These are phyloP conservation scores for Protobothrops mucrosquamatus DNA, from an alignment of 2,113 vertebrate species.

Conservation along the genomic window DNA sequence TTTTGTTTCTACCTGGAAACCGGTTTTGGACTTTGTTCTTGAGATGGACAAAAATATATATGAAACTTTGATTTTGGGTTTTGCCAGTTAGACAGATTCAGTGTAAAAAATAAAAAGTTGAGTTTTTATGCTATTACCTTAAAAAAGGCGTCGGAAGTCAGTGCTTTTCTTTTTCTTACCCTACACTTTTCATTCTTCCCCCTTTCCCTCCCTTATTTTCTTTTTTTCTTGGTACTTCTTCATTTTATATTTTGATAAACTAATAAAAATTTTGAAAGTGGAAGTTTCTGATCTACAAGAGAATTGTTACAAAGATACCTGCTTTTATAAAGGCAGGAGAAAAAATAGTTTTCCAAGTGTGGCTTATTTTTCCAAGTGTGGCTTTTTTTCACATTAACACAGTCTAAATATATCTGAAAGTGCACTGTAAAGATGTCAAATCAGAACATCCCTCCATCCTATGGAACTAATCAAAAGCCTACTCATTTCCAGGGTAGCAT, in stretches of 20 bases:
- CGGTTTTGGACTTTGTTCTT: neutral
- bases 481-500: neutral
- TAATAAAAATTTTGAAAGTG: neutral
- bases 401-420: conserved; percentile 47
- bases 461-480: conserved; percentile 49
- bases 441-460: conserved; percentile 51
- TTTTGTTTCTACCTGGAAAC: neutral
- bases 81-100: neutral
- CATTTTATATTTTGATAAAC: neutral
- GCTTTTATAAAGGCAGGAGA: neutral
- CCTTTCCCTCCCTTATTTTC: neutral
- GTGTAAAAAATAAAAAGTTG: neutral
- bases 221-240: neutral
- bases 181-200: neutral
- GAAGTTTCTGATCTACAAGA: conserved; percentile 61
- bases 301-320: conserved; percentile 5
- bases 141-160: neutral
- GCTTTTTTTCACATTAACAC: conserved; percentile 37
- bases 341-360: too few species aligned
- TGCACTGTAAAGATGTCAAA: conserved; percentile 59
- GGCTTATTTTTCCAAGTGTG: conserved; percentile 22
- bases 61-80: neutral
- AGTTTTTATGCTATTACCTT: neutral
- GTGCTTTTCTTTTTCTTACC: neutral
- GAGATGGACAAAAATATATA: neutral